A percentile compares a stretch with the other conserved stretches of the same genome.
Conservation (phyloP, 2,113 vertebrate genomes). For the Pedionomus torquatus region DNA sequence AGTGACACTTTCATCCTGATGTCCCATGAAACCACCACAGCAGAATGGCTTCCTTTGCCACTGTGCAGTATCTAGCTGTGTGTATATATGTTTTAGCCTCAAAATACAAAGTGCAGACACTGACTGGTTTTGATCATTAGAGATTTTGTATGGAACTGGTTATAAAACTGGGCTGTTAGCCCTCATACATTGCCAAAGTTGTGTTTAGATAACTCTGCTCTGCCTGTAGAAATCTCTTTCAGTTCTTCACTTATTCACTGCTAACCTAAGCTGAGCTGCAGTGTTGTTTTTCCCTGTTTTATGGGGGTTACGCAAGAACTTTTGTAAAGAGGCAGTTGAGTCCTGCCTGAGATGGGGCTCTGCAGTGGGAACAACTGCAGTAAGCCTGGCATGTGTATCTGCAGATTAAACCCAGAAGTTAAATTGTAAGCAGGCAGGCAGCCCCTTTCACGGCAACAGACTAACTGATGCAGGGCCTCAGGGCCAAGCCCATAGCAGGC, state of each 20-base stretch:
- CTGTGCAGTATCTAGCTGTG: not conserved
- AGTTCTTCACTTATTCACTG: not conserved
- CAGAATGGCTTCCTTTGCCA: not conserved
- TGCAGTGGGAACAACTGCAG: not conserved
- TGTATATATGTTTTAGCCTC: not conserved
- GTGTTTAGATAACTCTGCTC: constrained; percentile 1
- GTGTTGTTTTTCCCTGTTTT: not conserved
- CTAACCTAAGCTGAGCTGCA: not conserved
- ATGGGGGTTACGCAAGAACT: not conserved
- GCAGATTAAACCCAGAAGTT: not conserved
- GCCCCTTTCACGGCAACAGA: not conserved
- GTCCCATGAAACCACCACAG: not conserved
- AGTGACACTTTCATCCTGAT: not conserved
- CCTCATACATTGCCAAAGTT: not conserved
- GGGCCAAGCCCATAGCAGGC: not conserved
- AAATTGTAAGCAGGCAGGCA: not conserved
- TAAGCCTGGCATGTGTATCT: not conserved
- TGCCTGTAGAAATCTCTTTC: constrained; percentile 1
- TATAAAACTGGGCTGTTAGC: constrained; percentile 7
- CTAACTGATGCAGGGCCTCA: not conserved
- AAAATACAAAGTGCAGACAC: not conserved
- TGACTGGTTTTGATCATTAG: not conserved
- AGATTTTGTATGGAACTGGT: not conserved
- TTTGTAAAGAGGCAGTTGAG: not conserved
- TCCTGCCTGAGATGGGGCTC: not conserved